These are phyloP conservation scores for Drosophila kuntzei DNA, from an alignment of 2,888 invertebrate genomes.

Conservation along the genomic window DNA sequence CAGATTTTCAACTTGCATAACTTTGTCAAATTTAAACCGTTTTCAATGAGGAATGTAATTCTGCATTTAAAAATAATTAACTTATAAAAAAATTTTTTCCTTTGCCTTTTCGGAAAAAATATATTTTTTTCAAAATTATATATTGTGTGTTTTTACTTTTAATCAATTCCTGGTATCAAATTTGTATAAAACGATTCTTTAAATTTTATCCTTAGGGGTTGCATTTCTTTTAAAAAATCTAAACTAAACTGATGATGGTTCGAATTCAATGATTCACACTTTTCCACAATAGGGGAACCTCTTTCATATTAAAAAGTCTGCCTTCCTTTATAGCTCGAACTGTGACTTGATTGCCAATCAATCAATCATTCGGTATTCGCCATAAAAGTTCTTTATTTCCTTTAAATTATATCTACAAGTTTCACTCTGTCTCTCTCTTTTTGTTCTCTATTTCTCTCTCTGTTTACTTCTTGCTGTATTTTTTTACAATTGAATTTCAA, in stretches of 20 bases:
- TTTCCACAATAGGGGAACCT: neutral
- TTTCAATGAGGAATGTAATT: too few relatives aligned
- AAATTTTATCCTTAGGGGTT: too few relatives aligned
- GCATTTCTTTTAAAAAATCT: too few relatives aligned
- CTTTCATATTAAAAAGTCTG: neutral
- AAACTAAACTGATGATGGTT: neutral
- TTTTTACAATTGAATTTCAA: constrained; percentile 8
- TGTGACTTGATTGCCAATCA: constrained; percentile 8
- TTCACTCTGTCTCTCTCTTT: neutral
- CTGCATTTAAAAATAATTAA: too few relatives aligned
- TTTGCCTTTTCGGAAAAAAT: too few relatives aligned
- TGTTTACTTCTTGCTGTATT: neutral
- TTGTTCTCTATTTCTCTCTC: neutral
- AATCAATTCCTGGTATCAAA: too few relatives aligned
- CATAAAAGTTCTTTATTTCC: constrained; percentile 6
- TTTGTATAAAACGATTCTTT: too few relatives aligned
- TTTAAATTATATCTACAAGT: neutral
- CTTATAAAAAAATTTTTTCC: too few relatives aligned
- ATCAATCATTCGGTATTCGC: constrained; percentile 8
- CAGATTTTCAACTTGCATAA: too few relatives aligned
- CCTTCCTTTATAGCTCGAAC: neutral
- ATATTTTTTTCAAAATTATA: too few relatives aligned
- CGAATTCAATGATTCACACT: neutral
- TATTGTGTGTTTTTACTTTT: too few relatives aligned
- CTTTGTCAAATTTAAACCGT: too few relatives aligned